Evolutionary conservation across 1,140 invertebrate genomes (phyloP).

Genomic region (Copidosoma floridanum): DNA sequence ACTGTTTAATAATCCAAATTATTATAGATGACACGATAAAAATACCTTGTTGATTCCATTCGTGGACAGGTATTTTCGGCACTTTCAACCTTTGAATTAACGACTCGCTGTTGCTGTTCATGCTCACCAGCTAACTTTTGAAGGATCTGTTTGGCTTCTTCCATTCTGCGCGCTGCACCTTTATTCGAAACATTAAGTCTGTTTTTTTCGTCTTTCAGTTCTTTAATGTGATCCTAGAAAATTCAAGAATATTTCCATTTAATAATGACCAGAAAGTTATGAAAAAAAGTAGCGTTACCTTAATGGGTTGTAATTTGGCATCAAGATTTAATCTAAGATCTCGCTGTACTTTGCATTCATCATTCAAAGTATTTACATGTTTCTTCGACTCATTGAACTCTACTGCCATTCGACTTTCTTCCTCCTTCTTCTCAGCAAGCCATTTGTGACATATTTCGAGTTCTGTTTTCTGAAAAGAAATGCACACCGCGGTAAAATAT

Average conservation of each 20-base stretch:
- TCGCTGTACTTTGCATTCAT: conserved; percentile 32
- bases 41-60: no score
- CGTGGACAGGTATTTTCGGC: conserved; percentile 48
- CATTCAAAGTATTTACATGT: conserved; percentile 41
- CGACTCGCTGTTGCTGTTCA: conserved; percentile 38
- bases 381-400: conserved; percentile 44
- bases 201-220: conserved; percentile 39
- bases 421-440: conserved; percentile 40
- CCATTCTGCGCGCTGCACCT: conserved; percentile 23
- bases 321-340: conserved; percentile 32
- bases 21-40: background rate
- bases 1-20: background rate
- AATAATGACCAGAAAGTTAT: background rate
- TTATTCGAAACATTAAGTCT: conserved; percentile 28
- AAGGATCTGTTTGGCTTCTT: conserved; percentile 26
- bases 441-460: conserved; percentile 51
- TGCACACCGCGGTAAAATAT: no score
- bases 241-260: background rate
- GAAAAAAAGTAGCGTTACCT: conserved; percentile 19
- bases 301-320: conserved; percentile 31
- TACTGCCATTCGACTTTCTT: conserved; percentile 42
- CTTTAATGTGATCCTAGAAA: conserved; percentile 46
- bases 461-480: conserved; percentile 54
- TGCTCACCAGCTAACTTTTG: conserved; percentile 34
- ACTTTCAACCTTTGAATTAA: conserved; percentile 32